Evolutionary conservation across 1,140 invertebrate genomes (phyloP).

Genomic region (Kradibia gibbosae): DNA sequence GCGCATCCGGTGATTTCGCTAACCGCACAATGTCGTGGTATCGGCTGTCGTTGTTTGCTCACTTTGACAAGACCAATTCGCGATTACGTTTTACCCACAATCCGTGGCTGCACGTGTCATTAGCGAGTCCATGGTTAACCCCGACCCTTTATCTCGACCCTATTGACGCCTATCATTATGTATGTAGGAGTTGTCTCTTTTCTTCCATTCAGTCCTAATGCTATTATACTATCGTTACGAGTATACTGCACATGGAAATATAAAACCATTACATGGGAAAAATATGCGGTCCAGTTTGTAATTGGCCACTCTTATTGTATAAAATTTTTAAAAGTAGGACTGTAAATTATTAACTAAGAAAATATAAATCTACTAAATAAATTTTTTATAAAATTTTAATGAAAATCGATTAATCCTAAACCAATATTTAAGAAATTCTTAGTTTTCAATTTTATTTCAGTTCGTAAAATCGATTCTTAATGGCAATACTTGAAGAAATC

Average conservation of each 20-base stretch:
- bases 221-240: too few relatives aligned
- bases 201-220: too few relatives aligned
- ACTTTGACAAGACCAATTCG: constrained; percentile 74
- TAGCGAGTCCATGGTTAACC: constrained; percentile 65
- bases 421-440: not conserved
- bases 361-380: too few relatives aligned
- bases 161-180: not conserved
- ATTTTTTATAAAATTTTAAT: too few relatives aligned
- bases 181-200: too few relatives aligned
- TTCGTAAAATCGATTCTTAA: not conserved
- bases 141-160: constrained; percentile 24
- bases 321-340: too few relatives aligned
- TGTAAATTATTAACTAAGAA: too few relatives aligned
- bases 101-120: constrained; percentile 66
- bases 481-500: not conserved
- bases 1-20: constrained; percentile 68
- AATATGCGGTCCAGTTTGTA: too few relatives aligned
- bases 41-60: constrained; percentile 71
- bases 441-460: not conserved
- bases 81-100: constrained; percentile 56
- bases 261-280: too few relatives aligned
- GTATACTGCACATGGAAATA: too few relatives aligned
- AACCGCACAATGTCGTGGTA: constrained; percentile 72
- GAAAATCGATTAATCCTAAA: not conserved
- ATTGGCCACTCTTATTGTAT: too few relatives aligned